Evolutionary conservation across 2,113 vertebrate genomes (phyloP), one percentile per base, ranked within the genome.

Genomic region (Hippocampus mohnikei): DNA sequence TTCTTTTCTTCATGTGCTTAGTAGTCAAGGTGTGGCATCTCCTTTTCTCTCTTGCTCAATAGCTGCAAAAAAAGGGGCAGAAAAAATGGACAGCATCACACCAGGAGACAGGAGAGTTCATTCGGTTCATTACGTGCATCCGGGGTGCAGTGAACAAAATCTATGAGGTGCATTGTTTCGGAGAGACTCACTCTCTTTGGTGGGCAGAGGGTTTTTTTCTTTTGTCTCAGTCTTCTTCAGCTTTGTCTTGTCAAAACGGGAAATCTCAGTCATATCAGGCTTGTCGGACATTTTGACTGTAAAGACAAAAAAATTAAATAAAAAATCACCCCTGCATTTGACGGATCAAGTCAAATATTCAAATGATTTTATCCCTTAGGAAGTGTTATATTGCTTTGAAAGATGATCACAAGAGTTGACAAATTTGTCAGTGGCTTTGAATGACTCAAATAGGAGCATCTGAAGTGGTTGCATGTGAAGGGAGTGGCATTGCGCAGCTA

Each of bases 161-260:
- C n/a, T 56, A 16, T 27, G 58, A 33, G 6, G 5, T 2, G 27
- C 8, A 6, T 29, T 59, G 66, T 65, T 74, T 74, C 72, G 66
- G 79, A 48, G 52, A 46, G 72, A 94, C 94, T 94, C 92, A 95
- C 94, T 95, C 89, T 95, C 94, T 92, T 96, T 95, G 81, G 94
- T 95, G 76, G 95, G 94, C 75, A 96, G 76, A 73, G 94, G 94
- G 78, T 96, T 95, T 90, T 95, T 95, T 70, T 94, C 94, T 92
- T 94, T 93, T 69, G 95, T 96, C 91, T 95, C 93, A 6, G 91
- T 95, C 90, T 96, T 96, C 91, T 95, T 95, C 91, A 95, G 93
- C 88, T 95, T 95, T 84, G 93, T 91, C 92, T 94, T 96, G 91
- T 95, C 94, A 77, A 96, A 95, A 52, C 91, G 91, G 85, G 93